Evolutionary conservation across 1,140 invertebrate species (phyloP), one percentile per base, ranked within the genome.

Genomic region (Brachionus koreanus): DNA sequence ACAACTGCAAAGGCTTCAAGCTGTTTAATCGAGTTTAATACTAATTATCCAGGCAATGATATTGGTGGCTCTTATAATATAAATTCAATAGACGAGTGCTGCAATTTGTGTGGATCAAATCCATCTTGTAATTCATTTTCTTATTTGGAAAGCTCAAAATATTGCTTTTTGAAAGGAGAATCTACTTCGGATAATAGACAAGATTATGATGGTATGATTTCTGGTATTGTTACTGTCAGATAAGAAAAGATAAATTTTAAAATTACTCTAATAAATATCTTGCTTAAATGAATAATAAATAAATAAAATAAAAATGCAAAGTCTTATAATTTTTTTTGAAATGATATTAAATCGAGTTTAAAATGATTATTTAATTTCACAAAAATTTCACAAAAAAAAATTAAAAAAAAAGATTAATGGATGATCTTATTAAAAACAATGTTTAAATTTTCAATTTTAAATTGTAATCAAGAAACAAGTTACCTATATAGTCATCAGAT

Each of bases 161-260:
- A 79, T 43, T 79, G 76, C 29, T 79, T 61, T 65, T 79, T 79
- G 23, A 79, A 79, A 79, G 76, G 76, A 37, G 1, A 25, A 10
- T 1, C 12, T 65, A 35, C 37, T 25, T 12, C 49, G 2, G 16
- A 33, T 9, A 42, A 57, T 61, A 57, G 76, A 57, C 2, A 61
- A 43, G 57, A n/a, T 19, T 79, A 79, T 65, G 19, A 23, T 57
- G 76, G 76, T 43, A 79, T 79, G 3, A 61, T 13, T 25, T 79
- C 46, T 57, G 76, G 76, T 23, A 19, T 74, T 10, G 69, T 74
- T 13, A 74, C 69, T 19, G 10, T 46, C 5, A 43, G 69, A 74
- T 74, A 74, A 49, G 37, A 19, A 23, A 13, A 13, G 10, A 13
- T 5, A 10, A 23, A 7, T 57, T 57, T 57, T 57, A 7, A 42